A percentile compares a stretch with the other conserved stretches of the same genome.
phyloP scores from a whole-genome alignment of 2,888 invertebrate genomes.

The Pharmacophagus antenor region DNA sequence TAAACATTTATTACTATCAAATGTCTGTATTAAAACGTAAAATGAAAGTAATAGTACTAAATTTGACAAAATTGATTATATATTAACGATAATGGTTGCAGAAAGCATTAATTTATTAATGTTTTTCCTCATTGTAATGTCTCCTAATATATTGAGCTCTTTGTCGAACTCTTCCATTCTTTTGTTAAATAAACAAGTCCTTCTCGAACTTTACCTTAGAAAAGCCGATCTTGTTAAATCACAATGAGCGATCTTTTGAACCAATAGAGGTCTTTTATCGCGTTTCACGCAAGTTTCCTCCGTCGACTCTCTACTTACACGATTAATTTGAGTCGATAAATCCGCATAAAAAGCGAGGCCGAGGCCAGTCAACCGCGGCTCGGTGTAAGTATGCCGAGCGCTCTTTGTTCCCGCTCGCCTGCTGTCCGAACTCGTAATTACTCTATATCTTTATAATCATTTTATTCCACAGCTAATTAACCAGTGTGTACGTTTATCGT shows the following conservation, averaged over 20 bases:
- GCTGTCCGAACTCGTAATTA: conserved; percentile 40
- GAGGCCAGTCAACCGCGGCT: conserved; percentile 68
- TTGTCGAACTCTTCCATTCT: conserved; percentile 30
- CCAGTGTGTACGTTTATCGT: conserved; percentile 42
- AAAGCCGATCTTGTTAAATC: conserved; percentile 62
- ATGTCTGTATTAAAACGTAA: too few relatives aligned
- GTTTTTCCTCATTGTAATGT: neutral
- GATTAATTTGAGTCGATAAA: conserved; percentile 80
- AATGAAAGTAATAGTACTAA: too few relatives aligned
- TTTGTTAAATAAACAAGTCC: conserved; percentile 29
- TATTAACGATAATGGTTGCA: too few relatives aligned
- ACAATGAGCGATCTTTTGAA: conserved; percentile 59
- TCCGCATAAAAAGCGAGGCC: conserved; percentile 75
- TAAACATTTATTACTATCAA: too few relatives aligned
- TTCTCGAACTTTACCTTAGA: conserved; percentile 41
- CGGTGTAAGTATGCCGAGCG: conserved; percentile 64
- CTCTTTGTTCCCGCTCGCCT: conserved; percentile 63
- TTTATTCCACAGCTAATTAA: conserved; percentile 51
- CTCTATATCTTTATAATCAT: conserved; percentile 48
- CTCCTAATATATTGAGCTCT: neutral
- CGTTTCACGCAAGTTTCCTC: conserved; percentile 75
- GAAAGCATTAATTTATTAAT: neutral
- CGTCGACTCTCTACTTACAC: conserved; percentile 71
- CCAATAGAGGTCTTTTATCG: conserved; percentile 68
- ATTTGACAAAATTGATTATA: neutral